These are phyloP conservation scores for Pantala flavescens DNA, from an alignment of 1,140 invertebrate genomes.

Conservation along the genomic window DNA sequence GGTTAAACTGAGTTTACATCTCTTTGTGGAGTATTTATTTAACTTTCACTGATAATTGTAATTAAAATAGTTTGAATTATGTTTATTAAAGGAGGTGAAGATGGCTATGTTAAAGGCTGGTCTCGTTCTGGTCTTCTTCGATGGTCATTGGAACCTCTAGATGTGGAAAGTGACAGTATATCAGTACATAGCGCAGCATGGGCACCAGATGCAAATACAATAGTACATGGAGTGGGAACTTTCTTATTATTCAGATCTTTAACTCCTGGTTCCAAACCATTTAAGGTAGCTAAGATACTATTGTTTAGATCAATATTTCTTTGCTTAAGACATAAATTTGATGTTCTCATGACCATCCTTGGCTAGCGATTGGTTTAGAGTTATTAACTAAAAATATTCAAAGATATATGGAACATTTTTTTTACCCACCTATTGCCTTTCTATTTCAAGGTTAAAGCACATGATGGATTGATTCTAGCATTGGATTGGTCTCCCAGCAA, in stretches of 20 bases:
- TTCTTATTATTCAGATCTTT: constrained; percentile 81
- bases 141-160: constrained; percentile 46
- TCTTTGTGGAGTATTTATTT: not conserved
- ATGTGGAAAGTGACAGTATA: constrained; percentile 66
- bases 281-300: constrained; percentile 46
- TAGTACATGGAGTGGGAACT: constrained; percentile 76
- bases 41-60: constrained; percentile 16
- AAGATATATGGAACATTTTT: too few relatives aligned
- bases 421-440: constrained; percentile 18
- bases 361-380: too few relatives aligned
- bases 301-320: not conserved
- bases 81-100: constrained; percentile 68
- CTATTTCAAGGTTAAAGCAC: constrained; percentile 80
- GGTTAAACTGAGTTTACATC: constrained; percentile 35
- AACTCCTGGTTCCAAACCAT: constrained; percentile 76
- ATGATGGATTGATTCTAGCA: constrained; percentile 82
- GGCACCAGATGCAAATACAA: constrained; percentile 72
- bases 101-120: constrained; percentile 94
- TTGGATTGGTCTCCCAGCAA: constrained; percentile 82
- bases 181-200: constrained; percentile 74
- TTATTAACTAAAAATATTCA: too few relatives aligned
- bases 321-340: too few relatives aligned
- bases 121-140: constrained; percentile 89
- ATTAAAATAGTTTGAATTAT: not conserved
- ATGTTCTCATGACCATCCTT: too few relatives aligned